phyloP scores from a whole-genome alignment of 1,140 invertebrate genomes.

The Camponotus pennsylvanicus region DNA sequence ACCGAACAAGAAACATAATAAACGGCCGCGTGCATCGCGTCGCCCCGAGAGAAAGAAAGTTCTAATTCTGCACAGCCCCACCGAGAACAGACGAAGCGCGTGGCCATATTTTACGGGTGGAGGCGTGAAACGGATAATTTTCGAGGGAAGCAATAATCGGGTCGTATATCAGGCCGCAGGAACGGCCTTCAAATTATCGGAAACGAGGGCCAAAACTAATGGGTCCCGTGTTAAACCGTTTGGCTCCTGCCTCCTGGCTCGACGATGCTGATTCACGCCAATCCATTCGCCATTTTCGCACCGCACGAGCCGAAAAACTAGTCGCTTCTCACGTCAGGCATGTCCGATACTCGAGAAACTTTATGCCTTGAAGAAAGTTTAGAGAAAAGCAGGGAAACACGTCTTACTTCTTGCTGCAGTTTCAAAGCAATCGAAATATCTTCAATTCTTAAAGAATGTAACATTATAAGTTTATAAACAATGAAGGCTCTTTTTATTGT shows the following conservation, averaged over 20 bases:
- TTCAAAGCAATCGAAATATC: no score
- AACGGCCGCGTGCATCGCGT: background rate
- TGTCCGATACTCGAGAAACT: background rate
- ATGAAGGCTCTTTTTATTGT: background rate
- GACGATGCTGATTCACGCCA: constrained; percentile 79
- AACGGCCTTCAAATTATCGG: constrained; percentile 82
- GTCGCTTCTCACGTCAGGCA: background rate
- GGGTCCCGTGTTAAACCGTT: constrained; percentile 78
- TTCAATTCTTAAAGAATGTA: background rate
- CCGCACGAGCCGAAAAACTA: constrained; percentile 47
- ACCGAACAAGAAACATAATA: background rate
- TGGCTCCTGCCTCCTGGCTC: constrained; percentile 74
- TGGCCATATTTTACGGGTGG: constrained; percentile 80
- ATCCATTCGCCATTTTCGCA: constrained; percentile 80
- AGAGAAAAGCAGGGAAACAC: no score
- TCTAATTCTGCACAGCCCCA: constrained; percentile 21
- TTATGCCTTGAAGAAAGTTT: background rate
- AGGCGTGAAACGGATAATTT: constrained; percentile 84
- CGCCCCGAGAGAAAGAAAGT: constrained; percentile 17
- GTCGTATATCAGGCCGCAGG: constrained; percentile 80
- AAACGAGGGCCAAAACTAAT: constrained; percentile 84
- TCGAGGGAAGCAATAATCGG: constrained; percentile 77
- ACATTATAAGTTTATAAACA: background rate
- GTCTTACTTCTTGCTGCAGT: background rate
- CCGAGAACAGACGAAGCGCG: constrained; percentile 55